Evolutionary conservation across 2,113 vertebrate genomes (phyloP).

Genomic region (Anolis carolinensis): DNA sequence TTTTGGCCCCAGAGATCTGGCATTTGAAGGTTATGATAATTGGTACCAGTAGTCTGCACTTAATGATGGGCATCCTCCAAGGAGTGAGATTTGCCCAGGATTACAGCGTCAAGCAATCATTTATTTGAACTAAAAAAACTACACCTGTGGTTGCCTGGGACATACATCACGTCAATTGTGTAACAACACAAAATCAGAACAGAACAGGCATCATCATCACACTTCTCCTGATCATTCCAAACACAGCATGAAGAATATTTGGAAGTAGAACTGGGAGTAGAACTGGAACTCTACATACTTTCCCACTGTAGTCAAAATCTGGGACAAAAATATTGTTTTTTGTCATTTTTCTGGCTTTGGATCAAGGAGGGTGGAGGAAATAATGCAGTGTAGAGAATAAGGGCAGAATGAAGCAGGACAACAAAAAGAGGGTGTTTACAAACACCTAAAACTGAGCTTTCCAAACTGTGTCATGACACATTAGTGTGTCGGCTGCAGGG

Average conservation of each 20-base stretch:
- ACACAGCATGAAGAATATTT: neutral
- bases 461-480: too few relatives aligned
- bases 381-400: neutral
- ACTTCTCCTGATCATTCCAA: neutral
- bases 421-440: neutral
- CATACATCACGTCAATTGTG: neutral
- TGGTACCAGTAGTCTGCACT: neutral
- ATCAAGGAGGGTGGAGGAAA: too few relatives aligned
- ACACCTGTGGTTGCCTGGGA: neutral
- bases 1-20: neutral
- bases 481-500: too few relatives aligned
- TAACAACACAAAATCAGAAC: neutral
- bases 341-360: neutral
- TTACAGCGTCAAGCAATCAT: slow-evolving; percentile 21
- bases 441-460: neutral
- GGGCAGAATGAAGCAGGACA: neutral
- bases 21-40: slow-evolving; percentile 13
- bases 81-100: neutral
- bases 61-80: slow-evolving; percentile 9
- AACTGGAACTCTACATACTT: neutral
- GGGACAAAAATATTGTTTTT: neutral
- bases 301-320: neutral
- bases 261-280: neutral
- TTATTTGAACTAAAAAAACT: neutral
- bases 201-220: neutral